Evolutionary conservation across 1,140 invertebrate species (phyloP).

Genomic region (Platyura marginata): DNA sequence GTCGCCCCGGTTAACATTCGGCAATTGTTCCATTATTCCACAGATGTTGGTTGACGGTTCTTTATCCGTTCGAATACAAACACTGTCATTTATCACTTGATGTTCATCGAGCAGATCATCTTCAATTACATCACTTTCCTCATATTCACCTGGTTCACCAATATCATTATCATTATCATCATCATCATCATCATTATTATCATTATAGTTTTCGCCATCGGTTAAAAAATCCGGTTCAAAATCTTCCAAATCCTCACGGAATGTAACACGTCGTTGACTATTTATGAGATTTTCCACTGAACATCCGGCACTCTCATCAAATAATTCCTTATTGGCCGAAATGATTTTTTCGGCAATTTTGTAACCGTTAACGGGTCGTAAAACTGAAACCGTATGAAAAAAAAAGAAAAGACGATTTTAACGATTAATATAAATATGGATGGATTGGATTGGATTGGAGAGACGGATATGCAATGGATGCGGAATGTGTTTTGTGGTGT

Average conservation of each 20-base stretch:
- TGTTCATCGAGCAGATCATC: neutral
- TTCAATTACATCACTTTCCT: neutral
- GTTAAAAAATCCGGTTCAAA: slow-evolving; percentile 28
- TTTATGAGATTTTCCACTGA: neutral
- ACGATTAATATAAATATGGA: neutral
- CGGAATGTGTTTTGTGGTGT: no score
- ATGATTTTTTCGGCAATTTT: slow-evolving; percentile 24
- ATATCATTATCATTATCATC: slow-evolving; percentile 59
- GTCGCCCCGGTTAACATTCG: neutral
- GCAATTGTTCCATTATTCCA: neutral
- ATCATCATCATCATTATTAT: slow-evolving; percentile 33
- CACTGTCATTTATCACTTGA: no score
- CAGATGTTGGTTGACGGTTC: neutral
- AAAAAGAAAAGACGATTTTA: neutral
- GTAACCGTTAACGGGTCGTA: slow-evolving; percentile 23
- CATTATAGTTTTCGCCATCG: slow-evolving; percentile 16
- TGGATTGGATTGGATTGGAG: neutral
- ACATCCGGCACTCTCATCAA: slow-evolving; percentile 5
- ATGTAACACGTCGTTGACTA: neutral
- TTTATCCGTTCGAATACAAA: neutral
- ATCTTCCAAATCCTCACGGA: slow-evolving; percentile 25
- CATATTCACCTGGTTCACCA: neutral
- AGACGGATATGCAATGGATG: no score
- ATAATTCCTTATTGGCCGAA: slow-evolving; percentile 21
- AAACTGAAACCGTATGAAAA: slow-evolving; percentile 13